Conservation (phyloP, 2,797 vertebrate genomes). For the Enteromius anoplus region DNA sequence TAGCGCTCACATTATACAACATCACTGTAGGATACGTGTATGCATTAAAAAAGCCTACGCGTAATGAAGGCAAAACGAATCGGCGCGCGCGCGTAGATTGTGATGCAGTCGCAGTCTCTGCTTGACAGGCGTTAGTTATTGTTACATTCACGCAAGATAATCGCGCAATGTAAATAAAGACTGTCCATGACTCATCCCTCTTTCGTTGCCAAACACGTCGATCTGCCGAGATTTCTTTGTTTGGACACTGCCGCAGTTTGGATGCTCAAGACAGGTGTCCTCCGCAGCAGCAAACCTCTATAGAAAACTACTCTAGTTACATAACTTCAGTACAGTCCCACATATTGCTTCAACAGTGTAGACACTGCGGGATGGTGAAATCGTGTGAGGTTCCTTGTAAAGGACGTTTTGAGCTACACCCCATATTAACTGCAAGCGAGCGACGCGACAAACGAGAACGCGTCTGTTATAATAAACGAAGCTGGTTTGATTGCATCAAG, state of each 20-base stretch:
- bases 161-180: slow-evolving; percentile 8
- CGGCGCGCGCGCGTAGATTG: not conserved
- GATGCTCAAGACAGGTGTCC: slow-evolving; percentile 51
- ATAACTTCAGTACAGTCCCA: slow-evolving; percentile 29
- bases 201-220: slow-evolving; percentile 24
- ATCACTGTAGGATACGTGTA: not conserved
- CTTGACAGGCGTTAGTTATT: slow-evolving; percentile 35
- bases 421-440: not conserved
- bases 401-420: not conserved
- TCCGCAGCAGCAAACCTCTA: slow-evolving; percentile 39
- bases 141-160: not conserved
- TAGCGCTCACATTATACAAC: not conserved
- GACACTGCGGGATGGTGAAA: not conserved
- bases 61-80: not conserved
- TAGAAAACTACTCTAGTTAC: slow-evolving; percentile 12
- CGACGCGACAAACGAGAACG: not conserved
- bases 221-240: slow-evolving; percentile 45
- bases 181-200: not conserved
- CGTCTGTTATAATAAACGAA: not conserved
- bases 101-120: slow-evolving; percentile 29
- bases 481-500: not conserved
- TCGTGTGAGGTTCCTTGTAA: not conserved
- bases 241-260: slow-evolving; percentile 40
- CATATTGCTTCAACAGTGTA: not conserved
- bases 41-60: not conserved